Evolutionary conservation across 2,113 vertebrate species (phyloP).

Genomic region (Chaetodon trifascialis): DNA sequence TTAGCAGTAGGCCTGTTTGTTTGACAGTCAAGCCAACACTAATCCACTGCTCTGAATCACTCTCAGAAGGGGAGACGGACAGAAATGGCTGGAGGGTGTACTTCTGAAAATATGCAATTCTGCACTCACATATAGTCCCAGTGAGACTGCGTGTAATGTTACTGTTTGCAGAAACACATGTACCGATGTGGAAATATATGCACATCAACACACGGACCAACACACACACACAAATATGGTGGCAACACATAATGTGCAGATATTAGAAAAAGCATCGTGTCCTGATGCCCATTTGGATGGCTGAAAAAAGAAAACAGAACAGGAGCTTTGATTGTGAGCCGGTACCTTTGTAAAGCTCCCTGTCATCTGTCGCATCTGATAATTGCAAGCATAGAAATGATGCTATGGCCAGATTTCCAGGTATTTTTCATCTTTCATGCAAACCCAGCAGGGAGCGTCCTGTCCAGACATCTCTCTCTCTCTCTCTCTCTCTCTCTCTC

Average conservation of each 20-base stretch:
- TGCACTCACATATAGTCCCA: conserved; percentile 36
- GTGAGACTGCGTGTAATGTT: conserved; percentile 21
- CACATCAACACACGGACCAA: not conserved
- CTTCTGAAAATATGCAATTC: conserved; percentile 59
- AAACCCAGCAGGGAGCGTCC: conserved; percentile 22
- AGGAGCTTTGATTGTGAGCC: conserved; percentile 52
- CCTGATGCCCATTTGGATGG: not conserved
- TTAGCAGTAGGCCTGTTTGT: conserved; percentile 55
- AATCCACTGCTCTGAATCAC: conserved; percentile 69
- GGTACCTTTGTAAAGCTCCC: conserved; percentile 44
- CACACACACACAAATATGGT: conserved; percentile 8
- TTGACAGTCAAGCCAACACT: conserved; percentile 68
- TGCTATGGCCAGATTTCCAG: not conserved
- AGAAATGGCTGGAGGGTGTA: conserved; percentile 43
- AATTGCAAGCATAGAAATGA: conserved; percentile 20
- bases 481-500: too few species aligned
- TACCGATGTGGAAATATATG: not conserved
- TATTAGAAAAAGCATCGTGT: conserved; percentile 5
- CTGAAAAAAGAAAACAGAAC: conserved; percentile 50
- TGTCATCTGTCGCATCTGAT: conserved; percentile 61
- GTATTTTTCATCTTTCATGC: conserved; percentile 41
- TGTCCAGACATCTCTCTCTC: not conserved
- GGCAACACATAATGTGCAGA: not conserved
- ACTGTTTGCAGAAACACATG: conserved; percentile 14
- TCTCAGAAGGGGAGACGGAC: conserved; percentile 33